Conservation (phyloP, 2,888 invertebrate species). For the Nephrotoma appendiculata region DNA sequence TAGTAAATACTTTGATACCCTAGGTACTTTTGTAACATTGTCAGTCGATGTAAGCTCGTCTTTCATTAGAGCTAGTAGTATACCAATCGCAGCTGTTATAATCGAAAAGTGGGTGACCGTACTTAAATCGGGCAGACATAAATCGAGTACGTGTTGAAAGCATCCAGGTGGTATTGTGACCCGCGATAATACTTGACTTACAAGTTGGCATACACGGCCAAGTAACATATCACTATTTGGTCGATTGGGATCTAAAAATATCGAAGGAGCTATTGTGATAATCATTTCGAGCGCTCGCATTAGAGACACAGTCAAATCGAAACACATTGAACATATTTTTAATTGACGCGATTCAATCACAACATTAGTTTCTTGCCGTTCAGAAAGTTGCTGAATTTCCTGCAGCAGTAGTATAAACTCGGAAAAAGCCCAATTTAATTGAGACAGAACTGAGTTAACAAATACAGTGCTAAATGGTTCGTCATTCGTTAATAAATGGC, state of each 20-base stretch:
- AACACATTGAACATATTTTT: slow-evolving; percentile 71
- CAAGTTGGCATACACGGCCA: slow-evolving; percentile 52
- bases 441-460: slow-evolving; percentile 63
- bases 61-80: slow-evolving; percentile 41
- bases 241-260: slow-evolving; percentile 48
- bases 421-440: slow-evolving; percentile 78
- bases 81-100: slow-evolving; percentile 47
- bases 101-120: slow-evolving; percentile 53
- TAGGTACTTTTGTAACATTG: slow-evolving; percentile 35
- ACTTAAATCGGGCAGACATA: slow-evolving; percentile 47
- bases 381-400: slow-evolving; percentile 54
- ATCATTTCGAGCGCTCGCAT: slow-evolving; percentile 71
- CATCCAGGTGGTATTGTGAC: slow-evolving; percentile 58
- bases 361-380: slow-evolving; percentile 36
- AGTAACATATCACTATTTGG: slow-evolving; percentile 59
- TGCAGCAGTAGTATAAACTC: slow-evolving; percentile 75
- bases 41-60: slow-evolving; percentile 32
- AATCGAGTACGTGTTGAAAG: slow-evolving; percentile 46
- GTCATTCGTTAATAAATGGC: slow-evolving; percentile 43
- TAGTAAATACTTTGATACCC: slow-evolving; percentile 47
- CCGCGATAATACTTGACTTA: slow-evolving; percentile 66
- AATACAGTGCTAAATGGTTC: slow-evolving; percentile 51
- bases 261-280: slow-evolving; percentile 43
- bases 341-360: slow-evolving; percentile 62
- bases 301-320: slow-evolving; percentile 62